phyloP scores from a whole-genome alignment of 1,140 invertebrate species.

The Copidosoma floridanum region DNA sequence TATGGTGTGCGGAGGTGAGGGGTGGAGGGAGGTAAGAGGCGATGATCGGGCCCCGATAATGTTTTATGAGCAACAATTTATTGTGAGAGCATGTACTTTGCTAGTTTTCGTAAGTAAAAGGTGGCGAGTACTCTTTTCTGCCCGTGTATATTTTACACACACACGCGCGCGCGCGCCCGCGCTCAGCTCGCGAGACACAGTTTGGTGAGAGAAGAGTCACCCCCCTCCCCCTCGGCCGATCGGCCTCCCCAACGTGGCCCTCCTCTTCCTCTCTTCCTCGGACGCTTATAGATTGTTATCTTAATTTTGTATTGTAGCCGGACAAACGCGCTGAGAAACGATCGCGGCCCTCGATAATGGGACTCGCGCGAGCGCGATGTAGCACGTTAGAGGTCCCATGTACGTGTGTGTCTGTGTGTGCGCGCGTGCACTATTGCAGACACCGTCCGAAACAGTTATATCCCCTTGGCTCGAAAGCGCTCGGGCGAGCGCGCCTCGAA shows the following conservation, averaged over 20 bases:
- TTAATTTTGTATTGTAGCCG: slow-evolving; percentile 24
- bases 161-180: neutral
- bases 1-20: no score
- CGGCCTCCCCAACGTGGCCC: no score
- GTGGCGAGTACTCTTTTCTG: no score
- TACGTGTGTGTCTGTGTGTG: no score
- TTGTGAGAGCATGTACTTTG: slow-evolving; percentile 17
- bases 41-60: slow-evolving; percentile 14
- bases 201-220: no score
- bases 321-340: slow-evolving; percentile 15
- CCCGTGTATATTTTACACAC: no score
- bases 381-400: neutral
- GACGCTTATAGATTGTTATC: slow-evolving; percentile 16
- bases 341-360: slow-evolving; percentile 19
- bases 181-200: no score
- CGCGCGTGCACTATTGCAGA: no score
- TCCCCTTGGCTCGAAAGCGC: neutral
- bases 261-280: neutral
- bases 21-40: no score
- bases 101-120: slow-evolving; percentile 26
- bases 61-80: slow-evolving; percentile 23
- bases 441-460: slow-evolving; percentile 11
- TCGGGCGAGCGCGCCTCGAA: neutral
- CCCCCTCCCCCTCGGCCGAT: neutral
- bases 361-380: neutral